Evolutionary conservation across 2,797 vertebrate genomes (phyloP), one percentile per base, ranked within the genome.

Genomic region (Taeniopygia guttata): DNA sequence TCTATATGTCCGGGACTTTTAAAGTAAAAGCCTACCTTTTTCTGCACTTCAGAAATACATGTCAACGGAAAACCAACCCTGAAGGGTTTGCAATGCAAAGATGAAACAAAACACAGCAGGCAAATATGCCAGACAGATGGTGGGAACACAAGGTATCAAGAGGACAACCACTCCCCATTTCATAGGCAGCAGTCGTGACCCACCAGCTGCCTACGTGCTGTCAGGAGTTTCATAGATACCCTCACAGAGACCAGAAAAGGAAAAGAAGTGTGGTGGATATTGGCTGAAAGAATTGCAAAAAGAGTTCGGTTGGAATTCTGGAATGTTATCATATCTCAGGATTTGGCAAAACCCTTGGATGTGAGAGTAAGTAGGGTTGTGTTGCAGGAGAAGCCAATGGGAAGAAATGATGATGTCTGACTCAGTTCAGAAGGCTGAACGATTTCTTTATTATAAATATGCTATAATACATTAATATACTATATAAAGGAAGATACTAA

Each of bases 121-220:
- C 3, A 79, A 45, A 49, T 74, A 29, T 36, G 74, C 67, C 34
- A 84, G 74, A 46, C 63, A 93, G 75, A 84, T 55, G 78, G 75
- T 68, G 40, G 27, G 38, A 89, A 75, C 56, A 51, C 51, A 27
- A 81, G 16, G n/a, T 64, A 85, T 19, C 36, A 51, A 63, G 34
- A 95, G 66, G 60, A 89, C 72, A 55, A 49, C 58, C 27, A 45
- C 63, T 87, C 78, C 78, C 2, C 1, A 7, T 83, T 68, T 79
- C 49, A 63, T 10, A 60, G 74, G 49, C 63, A 82, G 34, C 56
- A 79, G 49, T 67, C 68, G 26, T 63, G 93, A 84, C 67, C 80
- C 52, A 82, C 43, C 83, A 93, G 81, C 81, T 91, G 70, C 74
- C 84, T 78, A 19, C 62, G 27, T 83, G 36, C 62, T 82, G 67